Conservation (phyloP, 2,113 vertebrate species). For the Ictalurus punctatus region DNA sequence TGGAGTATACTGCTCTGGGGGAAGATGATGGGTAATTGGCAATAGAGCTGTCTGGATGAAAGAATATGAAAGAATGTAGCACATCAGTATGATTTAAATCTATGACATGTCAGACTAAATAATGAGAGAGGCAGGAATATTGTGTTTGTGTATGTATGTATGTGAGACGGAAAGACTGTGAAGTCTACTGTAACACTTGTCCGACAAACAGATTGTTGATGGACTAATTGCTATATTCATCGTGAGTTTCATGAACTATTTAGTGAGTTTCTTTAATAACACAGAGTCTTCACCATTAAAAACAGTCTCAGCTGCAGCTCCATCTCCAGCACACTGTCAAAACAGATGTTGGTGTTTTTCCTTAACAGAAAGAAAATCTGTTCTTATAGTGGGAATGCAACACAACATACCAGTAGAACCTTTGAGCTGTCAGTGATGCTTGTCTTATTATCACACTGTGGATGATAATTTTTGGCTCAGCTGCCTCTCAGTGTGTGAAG, state of each 20-base stretch:
- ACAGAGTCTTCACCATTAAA: conserved; percentile 12
- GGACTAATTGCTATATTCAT: conserved; percentile 23
- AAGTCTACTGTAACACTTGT: conserved; percentile 13
- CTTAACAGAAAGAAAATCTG: conserved; percentile 14
- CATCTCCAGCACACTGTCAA: background rate
- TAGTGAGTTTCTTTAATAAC: conserved; percentile 1
- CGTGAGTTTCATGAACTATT: background rate
- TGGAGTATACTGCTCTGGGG: conserved; percentile 28
- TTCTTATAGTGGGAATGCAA: conserved; percentile 7
- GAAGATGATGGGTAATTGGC: conserved; percentile 39
- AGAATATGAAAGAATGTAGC: conserved; percentile 22
- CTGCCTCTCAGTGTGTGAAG: conserved; percentile 26
- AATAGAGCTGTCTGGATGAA: conserved; percentile 41
- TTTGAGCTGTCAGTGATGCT: conserved; percentile 21
- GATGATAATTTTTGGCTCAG: conserved; percentile 7
- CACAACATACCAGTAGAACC: conserved; percentile 13
- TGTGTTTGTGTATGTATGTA: background rate
- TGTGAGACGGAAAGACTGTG: background rate
- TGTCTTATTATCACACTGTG: conserved; percentile 28
- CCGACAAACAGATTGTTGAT: conserved; percentile 36
- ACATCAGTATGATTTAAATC: conserved; percentile 20
- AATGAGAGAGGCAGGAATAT: background rate
- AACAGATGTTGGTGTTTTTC: background rate
- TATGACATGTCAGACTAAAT: background rate
- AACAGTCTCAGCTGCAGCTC: background rate